Evolutionary conservation across 2,888 invertebrate species (phyloP).

Genomic region (Calameuta filiformis): DNA sequence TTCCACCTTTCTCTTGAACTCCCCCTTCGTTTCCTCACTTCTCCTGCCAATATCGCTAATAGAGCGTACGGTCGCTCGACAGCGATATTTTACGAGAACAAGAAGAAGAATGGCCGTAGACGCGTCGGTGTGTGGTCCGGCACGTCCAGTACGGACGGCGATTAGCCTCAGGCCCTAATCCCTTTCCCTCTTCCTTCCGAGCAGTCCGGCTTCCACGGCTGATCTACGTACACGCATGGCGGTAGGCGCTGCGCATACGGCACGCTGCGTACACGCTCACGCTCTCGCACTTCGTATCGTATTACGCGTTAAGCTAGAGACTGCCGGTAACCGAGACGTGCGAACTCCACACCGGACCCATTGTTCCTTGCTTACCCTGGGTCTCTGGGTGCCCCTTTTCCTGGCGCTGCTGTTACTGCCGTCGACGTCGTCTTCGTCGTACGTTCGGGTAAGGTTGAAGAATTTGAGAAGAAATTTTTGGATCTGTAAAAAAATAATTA

Average conservation of each 20-base stretch:
- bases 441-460: background rate
- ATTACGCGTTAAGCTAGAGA: conserved; percentile 59
- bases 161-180: conserved; percentile 57
- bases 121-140: conserved; percentile 55
- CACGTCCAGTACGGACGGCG: conserved; percentile 56
- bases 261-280: conserved; percentile 3
- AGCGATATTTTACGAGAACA: conserved; percentile 44
- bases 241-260: conserved; percentile 11
- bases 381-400: background rate
- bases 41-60: conserved; percentile 27
- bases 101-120: conserved; percentile 40
- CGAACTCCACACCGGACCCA: conserved; percentile 48
- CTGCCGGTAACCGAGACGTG: conserved; percentile 55
- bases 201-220: conserved; percentile 8
- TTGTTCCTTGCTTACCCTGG: conserved; percentile 35
- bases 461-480: no score
- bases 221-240: conserved; percentile 1
- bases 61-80: conserved; percentile 40
- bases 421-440: background rate
- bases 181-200: conserved; percentile 23
- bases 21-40: background rate
- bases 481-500: no score
- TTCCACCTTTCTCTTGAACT: background rate
- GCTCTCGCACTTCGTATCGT: conserved; percentile 47
- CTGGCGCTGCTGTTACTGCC: background rate